These are phyloP conservation scores for Amorpha juglandis DNA, from an alignment of 2,888 invertebrate species.

Conservation along the genomic window DNA sequence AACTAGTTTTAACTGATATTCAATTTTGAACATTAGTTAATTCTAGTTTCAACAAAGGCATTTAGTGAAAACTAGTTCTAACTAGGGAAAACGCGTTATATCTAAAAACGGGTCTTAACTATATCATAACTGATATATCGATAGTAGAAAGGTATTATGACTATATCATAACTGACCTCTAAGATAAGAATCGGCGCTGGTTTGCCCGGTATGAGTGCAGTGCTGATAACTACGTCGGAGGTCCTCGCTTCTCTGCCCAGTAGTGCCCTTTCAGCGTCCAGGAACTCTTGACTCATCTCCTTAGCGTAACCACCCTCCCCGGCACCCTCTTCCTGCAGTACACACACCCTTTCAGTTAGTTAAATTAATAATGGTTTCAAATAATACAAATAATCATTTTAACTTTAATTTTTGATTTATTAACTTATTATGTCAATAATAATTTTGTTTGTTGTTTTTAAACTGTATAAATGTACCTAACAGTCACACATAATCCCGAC, in stretches of 20 bases:
- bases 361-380: background rate
- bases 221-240: slow-evolving; percentile 94
- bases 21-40: too few relatives aligned
- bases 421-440: too few relatives aligned
- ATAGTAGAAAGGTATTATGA: background rate
- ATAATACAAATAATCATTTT: background rate
- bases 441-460: too few relatives aligned
- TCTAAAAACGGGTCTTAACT: too few relatives aligned
- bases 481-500: too few relatives aligned
- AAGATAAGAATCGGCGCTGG: slow-evolving; percentile 91
- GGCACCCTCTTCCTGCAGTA: slow-evolving; percentile 87
- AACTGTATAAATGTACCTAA: too few relatives aligned
- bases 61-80: too few relatives aligned
- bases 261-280: slow-evolving; percentile 92
- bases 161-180: slow-evolving; percentile 80
- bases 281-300: slow-evolving; percentile 93
- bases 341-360: slow-evolving; percentile 26
- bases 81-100: too few relatives aligned
- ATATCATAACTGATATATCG: too few relatives aligned
- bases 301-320: slow-evolving; percentile 89
- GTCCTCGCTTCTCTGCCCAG: slow-evolving; percentile 94
- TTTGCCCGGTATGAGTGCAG: slow-evolving; percentile 94
- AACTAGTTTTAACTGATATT: too few relatives aligned
- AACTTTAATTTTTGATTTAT: background rate
- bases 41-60: too few relatives aligned